phyloP scores from a whole-genome alignment of 2,797 vertebrate genomes.

The Acipenser oxyrinchus region DNA sequence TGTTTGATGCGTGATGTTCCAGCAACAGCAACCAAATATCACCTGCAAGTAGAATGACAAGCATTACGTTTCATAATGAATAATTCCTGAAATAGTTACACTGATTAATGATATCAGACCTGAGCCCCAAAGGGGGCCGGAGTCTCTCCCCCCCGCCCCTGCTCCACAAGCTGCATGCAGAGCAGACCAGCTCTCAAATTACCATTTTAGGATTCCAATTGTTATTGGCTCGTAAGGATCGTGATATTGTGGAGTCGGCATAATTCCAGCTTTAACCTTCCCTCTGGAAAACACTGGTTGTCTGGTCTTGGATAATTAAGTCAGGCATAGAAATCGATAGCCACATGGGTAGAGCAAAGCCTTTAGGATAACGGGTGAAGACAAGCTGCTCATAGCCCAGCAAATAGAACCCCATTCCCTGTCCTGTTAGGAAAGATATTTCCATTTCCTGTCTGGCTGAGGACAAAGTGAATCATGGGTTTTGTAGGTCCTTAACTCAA shows the following conservation, averaged over 20 bases:
- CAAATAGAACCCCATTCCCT: too few species aligned
- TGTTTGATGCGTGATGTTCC: too few species aligned
- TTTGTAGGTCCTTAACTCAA: too few species aligned
- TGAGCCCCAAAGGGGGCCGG: slow-evolving; percentile 32
- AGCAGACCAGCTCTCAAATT: slow-evolving; percentile 54
- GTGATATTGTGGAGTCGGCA: slow-evolving; percentile 43
- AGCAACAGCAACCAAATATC: too few species aligned
- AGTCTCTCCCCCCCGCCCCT: slow-evolving; percentile 40
- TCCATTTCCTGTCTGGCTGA: too few species aligned
- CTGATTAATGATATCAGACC: background rate
- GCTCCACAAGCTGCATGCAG: slow-evolving; percentile 50
- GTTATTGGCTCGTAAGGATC: slow-evolving; percentile 48
- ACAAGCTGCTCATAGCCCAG: too few species aligned
- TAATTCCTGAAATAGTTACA: background rate
- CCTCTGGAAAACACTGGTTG: slow-evolving; percentile 18
- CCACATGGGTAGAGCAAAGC: too few species aligned
- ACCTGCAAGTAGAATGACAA: background rate
- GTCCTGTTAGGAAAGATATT: too few species aligned
- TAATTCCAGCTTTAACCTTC: slow-evolving; percentile 40
- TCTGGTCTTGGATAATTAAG: background rate
- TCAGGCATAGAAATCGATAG: background rate
- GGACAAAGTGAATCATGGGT: too few species aligned
- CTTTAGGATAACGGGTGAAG: too few species aligned
- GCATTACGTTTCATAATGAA: background rate
- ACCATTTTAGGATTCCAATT: slow-evolving; percentile 58